Evolutionary conservation across 1,140 invertebrate genomes (phyloP), one percentile per base, ranked within the genome.

Genomic region (Pinna nobilis): DNA sequence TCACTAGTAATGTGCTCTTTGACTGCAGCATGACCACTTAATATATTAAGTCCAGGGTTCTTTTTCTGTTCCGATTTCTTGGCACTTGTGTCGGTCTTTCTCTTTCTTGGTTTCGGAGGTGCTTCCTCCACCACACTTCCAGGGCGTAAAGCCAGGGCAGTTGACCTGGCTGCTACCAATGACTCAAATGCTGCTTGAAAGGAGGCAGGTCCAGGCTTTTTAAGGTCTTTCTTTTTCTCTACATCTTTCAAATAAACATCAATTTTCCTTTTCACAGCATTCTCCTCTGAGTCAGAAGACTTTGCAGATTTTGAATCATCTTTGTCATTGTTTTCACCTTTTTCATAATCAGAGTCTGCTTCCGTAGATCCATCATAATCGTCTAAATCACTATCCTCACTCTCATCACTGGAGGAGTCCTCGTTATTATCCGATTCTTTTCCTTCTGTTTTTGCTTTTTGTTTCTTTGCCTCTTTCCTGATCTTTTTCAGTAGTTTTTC

Each of bases 141-240:
- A 41, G 59, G 59, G 18, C 59, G 59, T 25, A 63, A 25, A 11
- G 59, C 59, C 32, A 66, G 25, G 37, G 51, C 25, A 18, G 13
- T 30, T 59, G 37, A 59, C 20, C 53, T 64, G 28, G 28, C 41
- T 35, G 68, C 64, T 18, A 71, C 64, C 23, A 76, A 64, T 13
- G 64, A 67, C 41, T 71, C 77, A 72, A 78, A 78, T 32, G 77
- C 77, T 68, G 72, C 77, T 53, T 78, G 77, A 64, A 78, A 78
- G 30, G 77, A 78, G n/a, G 69, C 59, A 13, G 71, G 71, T 35
- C 37, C 57, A 33, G 32, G 15, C 50, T 66, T 70, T 35, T 72
- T 71, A 1, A 33, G 13, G 13, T 39, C 25, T 15, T 39, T 37
- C 15, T 63, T 44, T 32, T 55, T 39, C 44, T 70, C 71, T 1